Evolutionary conservation across 2,797 vertebrate genomes (phyloP).

Genomic region (Lutra lutra): DNA sequence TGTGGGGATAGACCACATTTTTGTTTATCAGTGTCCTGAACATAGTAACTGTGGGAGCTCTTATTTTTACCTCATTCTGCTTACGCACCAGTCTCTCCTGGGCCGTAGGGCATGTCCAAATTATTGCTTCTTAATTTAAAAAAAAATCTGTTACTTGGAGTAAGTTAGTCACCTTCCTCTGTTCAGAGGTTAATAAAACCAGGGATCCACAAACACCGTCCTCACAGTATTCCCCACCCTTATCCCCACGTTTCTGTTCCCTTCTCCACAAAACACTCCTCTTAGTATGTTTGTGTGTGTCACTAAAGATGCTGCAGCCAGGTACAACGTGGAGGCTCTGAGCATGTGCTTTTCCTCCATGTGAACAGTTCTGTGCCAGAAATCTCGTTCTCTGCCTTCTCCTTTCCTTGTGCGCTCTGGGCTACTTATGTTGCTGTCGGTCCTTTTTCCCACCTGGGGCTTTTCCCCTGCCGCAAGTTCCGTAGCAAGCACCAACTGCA

Average conservation of each 20-base stretch:
- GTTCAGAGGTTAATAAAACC: background rate
- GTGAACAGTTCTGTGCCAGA: too few species aligned
- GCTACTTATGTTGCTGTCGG: rapidly evolving
- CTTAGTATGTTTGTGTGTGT: background rate
- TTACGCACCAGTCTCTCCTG: background rate
- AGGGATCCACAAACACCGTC: background rate
- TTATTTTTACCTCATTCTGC: background rate
- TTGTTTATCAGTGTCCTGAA: background rate
- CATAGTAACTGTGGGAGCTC: background rate
- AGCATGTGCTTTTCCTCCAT: background rate
- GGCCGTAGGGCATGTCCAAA: background rate
- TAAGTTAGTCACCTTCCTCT: background rate
- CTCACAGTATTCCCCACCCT: background rate
- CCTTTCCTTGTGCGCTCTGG: too few species aligned
- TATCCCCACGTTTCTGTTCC: background rate
- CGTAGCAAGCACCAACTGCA: background rate
- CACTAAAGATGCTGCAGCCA: background rate
- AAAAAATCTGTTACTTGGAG: background rate
- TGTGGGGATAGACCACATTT: background rate
- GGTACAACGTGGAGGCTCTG: background rate
- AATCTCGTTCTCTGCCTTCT: background rate
- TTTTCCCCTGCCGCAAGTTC: background rate
- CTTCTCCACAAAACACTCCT: background rate
- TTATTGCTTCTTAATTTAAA: background rate
- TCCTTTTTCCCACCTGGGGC: background rate